phyloP scores from a whole-genome alignment of 2,888 invertebrate genomes.

The Ophion slaviceki region DNA sequence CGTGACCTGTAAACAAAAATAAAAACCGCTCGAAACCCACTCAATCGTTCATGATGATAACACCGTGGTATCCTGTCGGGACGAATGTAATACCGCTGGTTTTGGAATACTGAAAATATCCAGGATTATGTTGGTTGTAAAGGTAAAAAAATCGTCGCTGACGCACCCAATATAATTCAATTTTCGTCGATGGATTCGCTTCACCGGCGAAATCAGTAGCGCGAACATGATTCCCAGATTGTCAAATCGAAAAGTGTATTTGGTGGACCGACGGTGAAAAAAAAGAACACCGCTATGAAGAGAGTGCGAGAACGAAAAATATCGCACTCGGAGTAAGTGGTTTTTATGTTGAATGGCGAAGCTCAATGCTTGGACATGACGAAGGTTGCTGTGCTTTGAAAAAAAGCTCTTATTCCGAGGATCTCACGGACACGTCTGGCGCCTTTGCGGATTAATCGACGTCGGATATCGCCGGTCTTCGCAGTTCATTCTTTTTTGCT shows the following conservation, averaged over 20 bases:
- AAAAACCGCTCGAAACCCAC: constrained; percentile 4
- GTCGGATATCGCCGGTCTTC: constrained; percentile 44
- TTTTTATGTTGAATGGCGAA: constrained; percentile 3
- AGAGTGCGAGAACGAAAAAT: not conserved
- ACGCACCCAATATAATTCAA: not conserved
- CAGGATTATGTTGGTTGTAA: constrained; percentile 2
- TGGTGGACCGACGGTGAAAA: constrained; percentile 23
- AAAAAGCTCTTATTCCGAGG: constrained; percentile 14
- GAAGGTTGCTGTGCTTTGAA: not conserved
- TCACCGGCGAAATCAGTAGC: too few relatives aligned
- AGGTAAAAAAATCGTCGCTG: not conserved
- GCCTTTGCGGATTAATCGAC: constrained; percentile 57
- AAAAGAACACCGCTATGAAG: not conserved
- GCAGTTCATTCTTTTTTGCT: constrained; percentile 32
- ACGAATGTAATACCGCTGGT: not conserved
- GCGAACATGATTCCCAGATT: not conserved
- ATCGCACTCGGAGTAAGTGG: not conserved
- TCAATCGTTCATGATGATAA: constrained; percentile 19
- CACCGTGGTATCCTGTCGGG: not conserved
- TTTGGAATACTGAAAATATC: constrained; percentile 15
- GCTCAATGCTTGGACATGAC: not conserved
- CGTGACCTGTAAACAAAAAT: constrained; percentile 9
- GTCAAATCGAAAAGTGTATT: constrained; percentile 14
- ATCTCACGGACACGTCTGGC: constrained; percentile 13
- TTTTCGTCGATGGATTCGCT: too few relatives aligned